phyloP scores from a whole-genome alignment of 2,113 vertebrate species.

The Bambusicola thoracicus region DNA sequence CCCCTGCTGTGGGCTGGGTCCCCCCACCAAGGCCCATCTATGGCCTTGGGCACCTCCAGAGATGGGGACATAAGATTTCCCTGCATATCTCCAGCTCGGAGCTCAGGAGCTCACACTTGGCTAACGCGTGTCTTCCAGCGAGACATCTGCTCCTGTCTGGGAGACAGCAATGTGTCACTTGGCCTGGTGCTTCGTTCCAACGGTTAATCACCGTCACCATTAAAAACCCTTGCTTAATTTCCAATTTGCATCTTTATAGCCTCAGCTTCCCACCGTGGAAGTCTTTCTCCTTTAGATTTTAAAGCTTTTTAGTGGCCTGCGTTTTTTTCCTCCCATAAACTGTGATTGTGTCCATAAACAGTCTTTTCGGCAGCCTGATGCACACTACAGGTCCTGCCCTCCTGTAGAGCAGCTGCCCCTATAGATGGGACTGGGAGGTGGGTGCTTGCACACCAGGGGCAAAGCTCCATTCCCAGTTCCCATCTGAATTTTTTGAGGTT shows the following conservation, averaged over 20 bases:
- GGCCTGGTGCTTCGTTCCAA: not conserved
- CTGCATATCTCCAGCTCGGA: too few relatives aligned
- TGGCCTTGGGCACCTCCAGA: too few relatives aligned
- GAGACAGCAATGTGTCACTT: not conserved
- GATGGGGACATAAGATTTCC: too few relatives aligned
- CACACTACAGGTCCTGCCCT: accelerated
- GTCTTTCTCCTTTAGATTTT: not conserved
- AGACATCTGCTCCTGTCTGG: not conserved
- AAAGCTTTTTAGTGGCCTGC: not conserved
- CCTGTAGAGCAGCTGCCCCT: not conserved
- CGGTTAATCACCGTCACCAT: not conserved
- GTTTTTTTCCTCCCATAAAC: not conserved
- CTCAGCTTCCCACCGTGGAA: not conserved
- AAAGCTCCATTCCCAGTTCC: not conserved
- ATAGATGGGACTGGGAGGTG: not conserved
- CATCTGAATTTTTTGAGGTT: not conserved
- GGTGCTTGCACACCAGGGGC: accelerated
- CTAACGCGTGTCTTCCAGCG: not conserved
- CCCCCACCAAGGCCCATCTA: too few relatives aligned
- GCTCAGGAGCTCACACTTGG: not conserved
- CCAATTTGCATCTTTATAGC: not conserved
- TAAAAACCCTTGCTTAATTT: not conserved
- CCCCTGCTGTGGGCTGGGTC: too few relatives aligned
- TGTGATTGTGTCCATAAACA: not conserved
- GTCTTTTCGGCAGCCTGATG: not conserved